Percentiles rank a stretch among this genome's conserved stretches.
phyloP scores from a whole-genome alignment of 2,888 invertebrate genomes.

The Escarpia spicata region DNA sequence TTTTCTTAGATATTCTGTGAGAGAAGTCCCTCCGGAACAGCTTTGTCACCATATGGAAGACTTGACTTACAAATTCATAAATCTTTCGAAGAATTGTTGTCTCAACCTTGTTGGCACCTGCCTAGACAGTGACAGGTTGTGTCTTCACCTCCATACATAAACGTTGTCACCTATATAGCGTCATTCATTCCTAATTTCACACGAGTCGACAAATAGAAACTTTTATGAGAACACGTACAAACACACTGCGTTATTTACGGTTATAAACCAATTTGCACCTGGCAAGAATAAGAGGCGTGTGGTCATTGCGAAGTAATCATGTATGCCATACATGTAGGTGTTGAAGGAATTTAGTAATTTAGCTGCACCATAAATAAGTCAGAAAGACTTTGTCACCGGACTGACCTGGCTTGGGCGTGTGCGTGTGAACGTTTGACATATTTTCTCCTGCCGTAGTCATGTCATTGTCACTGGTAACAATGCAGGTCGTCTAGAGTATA shows the following conservation, averaged over 20 bases:
- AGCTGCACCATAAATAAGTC: neutral
- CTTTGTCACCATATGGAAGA: no score
- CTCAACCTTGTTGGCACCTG: neutral
- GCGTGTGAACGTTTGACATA: neutral
- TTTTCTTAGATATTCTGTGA: no score
- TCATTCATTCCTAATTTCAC: neutral
- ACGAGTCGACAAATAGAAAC: neutral
- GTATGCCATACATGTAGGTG: constrained; percentile 8
- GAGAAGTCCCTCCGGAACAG: no score
- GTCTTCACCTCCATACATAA: no score
- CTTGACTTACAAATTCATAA: no score
- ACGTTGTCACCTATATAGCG: no score
- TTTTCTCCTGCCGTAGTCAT: neutral
- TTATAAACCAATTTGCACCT: neutral
- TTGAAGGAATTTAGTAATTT: constrained; percentile 13
- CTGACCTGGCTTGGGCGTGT: neutral
- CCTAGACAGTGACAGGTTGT: neutral
- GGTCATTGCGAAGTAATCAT: neutral
- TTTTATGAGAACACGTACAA: neutral
- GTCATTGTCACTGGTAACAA: neutral
- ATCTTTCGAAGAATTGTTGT: neutral
- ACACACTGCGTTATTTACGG: neutral
- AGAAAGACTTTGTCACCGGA: neutral
- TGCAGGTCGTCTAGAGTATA: neutral
- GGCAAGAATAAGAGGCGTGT: neutral